Percentiles rank a stretch among this genome's conserved stretches.
These are phyloP conservation scores for Epicampocera succincta DNA, from an alignment of 2,888 invertebrate species.

Conservation along the genomic window DNA sequence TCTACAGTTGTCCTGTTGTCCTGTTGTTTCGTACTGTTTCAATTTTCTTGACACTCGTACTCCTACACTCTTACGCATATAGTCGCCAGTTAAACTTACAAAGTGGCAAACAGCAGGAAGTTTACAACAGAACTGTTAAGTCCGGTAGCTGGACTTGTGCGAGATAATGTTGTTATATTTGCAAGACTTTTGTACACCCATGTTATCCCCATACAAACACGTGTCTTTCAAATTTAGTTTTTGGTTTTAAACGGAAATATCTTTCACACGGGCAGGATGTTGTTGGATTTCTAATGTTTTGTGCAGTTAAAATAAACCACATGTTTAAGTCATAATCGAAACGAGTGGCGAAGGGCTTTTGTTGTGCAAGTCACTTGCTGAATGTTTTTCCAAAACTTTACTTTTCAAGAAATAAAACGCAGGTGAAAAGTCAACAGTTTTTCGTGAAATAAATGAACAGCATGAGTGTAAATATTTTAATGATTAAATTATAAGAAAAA, in stretches of 20 bases:
- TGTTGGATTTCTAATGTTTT: slow-evolving; percentile 1
- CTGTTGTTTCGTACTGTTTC: slow-evolving; percentile 67
- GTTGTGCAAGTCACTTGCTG: slow-evolving; percentile 39
- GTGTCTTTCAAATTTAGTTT: slow-evolving; percentile 7
- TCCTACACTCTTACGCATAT: slow-evolving; percentile 32
- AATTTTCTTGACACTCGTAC: slow-evolving; percentile 70
- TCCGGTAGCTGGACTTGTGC: slow-evolving; percentile 70
- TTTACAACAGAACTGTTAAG: slow-evolving; percentile 70
- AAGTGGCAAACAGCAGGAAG: slow-evolving; percentile 47
- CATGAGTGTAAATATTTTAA: no score
- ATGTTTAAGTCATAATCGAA: slow-evolving; percentile 27
- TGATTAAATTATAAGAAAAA: no score
- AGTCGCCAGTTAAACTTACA: slow-evolving; percentile 17
- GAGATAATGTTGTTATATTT: slow-evolving; percentile 70
- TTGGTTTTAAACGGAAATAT: slow-evolving; percentile 43
- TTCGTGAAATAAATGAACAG: neutral
- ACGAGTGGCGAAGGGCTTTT: slow-evolving; percentile 49
- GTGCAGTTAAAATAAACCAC: slow-evolving; percentile 16
- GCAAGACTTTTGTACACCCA: slow-evolving; percentile 31
- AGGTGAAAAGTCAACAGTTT: neutral
- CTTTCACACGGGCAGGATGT: slow-evolving; percentile 6
- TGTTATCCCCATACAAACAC: neutral
- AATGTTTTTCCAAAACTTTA: slow-evolving; percentile 23
- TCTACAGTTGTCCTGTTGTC: slow-evolving; percentile 50
- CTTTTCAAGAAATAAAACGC: neutral